Conservation (phyloP, 92 coral and sea anemone genomes). For the Epizoanthus stellaris region DNA sequence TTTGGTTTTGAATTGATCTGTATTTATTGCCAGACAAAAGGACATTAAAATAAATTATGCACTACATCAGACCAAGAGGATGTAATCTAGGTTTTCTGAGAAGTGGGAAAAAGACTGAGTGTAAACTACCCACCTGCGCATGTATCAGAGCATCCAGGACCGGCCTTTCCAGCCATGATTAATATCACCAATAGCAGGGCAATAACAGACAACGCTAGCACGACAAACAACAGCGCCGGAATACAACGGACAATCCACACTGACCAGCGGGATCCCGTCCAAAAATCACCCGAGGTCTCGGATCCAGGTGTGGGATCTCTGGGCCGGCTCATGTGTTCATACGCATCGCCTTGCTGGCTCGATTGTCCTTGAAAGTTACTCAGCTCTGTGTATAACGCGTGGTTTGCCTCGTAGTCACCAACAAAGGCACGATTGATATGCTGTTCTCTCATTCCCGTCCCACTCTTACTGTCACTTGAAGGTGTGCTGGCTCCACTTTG, state of each 20-base stretch:
- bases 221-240: neutral
- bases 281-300: neutral
- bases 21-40: no score
- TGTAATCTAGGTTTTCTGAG: neutral
- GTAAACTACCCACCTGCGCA: conserved; percentile 8
- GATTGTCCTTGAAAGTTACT: conserved; percentile 8
- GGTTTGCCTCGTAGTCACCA: conserved; percentile 8
- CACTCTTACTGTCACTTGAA: neutral
- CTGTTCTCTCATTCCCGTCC: neutral
- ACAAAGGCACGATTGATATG: conserved; percentile 9
- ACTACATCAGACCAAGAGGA: neutral
- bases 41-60: no score
- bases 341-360: no score
- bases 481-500: neutral
- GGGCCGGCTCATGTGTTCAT: neutral
- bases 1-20: no score
- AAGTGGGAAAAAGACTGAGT: neutral
- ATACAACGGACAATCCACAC: neutral
- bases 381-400: conserved; percentile 20
- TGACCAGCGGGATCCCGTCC: conserved; percentile 1
- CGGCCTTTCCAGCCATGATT: conserved; percentile 35
- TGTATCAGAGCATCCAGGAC: neutral
- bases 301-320: neutral
- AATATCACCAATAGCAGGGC: conserved; percentile 23
- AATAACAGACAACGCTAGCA: conserved; percentile 18